These are phyloP conservation scores for Scortum barcoo DNA, from an alignment of 2,113 vertebrate species.

Conservation along the genomic window DNA sequence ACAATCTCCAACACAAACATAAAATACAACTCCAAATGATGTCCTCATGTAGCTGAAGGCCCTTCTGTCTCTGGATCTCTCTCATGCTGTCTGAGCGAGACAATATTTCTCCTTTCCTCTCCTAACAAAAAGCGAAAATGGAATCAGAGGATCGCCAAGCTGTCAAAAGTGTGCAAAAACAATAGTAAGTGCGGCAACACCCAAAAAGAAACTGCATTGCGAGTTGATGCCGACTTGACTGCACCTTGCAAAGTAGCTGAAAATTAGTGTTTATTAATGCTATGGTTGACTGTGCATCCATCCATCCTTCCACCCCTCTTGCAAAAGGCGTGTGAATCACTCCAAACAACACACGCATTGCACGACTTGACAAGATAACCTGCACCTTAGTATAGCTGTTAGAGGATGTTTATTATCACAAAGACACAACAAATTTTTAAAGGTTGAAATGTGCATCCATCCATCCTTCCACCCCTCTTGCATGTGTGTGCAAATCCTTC, in stretches of 20 bases:
- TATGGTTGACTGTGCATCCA: conserved; percentile 67
- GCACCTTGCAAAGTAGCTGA: conserved; percentile 64
- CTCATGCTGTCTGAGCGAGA: conserved; percentile 40
- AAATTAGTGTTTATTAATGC: conserved; percentile 71
- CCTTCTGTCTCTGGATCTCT: neutral
- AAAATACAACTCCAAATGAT: conserved; percentile 9
- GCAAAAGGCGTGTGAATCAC: conserved; percentile 72
- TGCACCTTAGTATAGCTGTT: no score
- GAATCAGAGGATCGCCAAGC: conserved; percentile 45
- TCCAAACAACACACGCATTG: conserved; percentile 68
- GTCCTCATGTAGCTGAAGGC: conserved; percentile 39
- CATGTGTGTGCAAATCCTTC: no score
- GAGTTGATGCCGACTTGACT: conserved; percentile 46
- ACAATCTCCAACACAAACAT: conserved; percentile 52
- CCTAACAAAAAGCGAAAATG: conserved; percentile 54
- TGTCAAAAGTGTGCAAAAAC: conserved; percentile 51
- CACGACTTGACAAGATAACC: no score
- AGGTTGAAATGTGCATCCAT: conserved; percentile 69
- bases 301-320: conserved; percentile 38
- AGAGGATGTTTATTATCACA: no score
- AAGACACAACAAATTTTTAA: no score
- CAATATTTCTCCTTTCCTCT: conserved; percentile 4
- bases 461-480: conserved; percentile 30
- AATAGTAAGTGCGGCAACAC: no score
- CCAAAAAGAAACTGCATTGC: conserved; percentile 33